Percentiles rank a stretch among this genome's conserved stretches.
phyloP scores from a whole-genome alignment of 2,888 invertebrate genomes.

The Dascillus cervinus region DNA sequence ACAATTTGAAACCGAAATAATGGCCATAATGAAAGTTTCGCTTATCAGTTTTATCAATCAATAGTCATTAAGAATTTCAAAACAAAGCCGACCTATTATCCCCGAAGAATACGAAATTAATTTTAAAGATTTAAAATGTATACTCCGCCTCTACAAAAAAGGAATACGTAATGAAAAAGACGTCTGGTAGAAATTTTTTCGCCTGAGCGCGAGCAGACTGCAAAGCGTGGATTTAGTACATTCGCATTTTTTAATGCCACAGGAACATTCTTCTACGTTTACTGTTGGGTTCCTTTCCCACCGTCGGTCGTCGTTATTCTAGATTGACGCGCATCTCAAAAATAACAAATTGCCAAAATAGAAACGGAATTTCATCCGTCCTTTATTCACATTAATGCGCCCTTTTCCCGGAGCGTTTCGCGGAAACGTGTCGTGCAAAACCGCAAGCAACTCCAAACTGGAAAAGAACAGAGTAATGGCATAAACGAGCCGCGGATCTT shows the following conservation, averaged over 20 bases:
- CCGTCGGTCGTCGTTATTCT: no score
- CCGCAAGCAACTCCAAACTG: constrained; percentile 26
- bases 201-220: constrained; percentile 11
- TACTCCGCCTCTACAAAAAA: constrained; percentile 14
- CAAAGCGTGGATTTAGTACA: constrained; percentile 6
- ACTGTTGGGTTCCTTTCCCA: no score
- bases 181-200: constrained; percentile 16
- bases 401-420: no score
- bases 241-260: constrained; percentile 4
- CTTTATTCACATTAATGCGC: not conserved
- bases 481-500: constrained; percentile 32
- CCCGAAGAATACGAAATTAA: constrained; percentile 21
- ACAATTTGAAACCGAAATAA: no score
- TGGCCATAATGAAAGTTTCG: no score
- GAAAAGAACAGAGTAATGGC: constrained; percentile 22
- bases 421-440: no score
- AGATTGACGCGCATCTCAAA: no score
- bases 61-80: not conserved
- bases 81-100: constrained; percentile 1
- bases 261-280: not conserved
- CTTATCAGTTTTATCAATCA: no score
- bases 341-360: no score
- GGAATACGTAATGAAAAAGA: constrained; percentile 17
- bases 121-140: constrained; percentile 21
- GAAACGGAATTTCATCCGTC: no score